Evolutionary conservation across 2,888 invertebrate genomes (phyloP), one percentile per base, ranked within the genome.

Genomic region (Lasioglossum figueresi): DNA sequence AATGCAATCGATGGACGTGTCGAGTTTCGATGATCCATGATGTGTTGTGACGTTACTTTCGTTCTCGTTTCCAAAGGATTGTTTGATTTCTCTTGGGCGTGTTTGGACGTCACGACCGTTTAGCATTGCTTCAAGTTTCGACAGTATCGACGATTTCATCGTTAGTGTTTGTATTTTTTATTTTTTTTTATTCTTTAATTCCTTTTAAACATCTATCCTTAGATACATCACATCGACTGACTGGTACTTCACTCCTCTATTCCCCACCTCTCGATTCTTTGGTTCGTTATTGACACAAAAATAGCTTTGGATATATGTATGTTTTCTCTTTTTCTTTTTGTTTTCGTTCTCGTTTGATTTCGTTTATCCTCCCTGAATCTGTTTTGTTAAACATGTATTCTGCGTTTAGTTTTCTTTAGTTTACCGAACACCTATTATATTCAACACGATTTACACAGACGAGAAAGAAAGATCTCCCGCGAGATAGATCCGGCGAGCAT

Each of bases 371-470:
- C 34, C 23, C 43, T 56, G 48, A 63, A 68, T 81, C 52, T 31
- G 27, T 19, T 43, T 70, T 59, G 23, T 63, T 63, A 19, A 45
- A 78, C 37, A 37, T 19, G 79, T 37, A 48, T 80, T 70, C 43
- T 74, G 48, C 37, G 83, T 31, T 82, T 82, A 84, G 77, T 79
- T 87, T 76, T 79, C 73, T 75, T 82, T 85, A 80, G 77, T 75
- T 80, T 89, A 87, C 89, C 90, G n/a, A 89, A 93, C 92, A 93
- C 88, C 80, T 83, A 93, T 91, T 90, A 92, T 88, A 92, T 90
- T 91, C 90, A 90, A 92, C 90, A 91, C 91, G 87, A 92, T 92
- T 91, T 92, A 93, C 91, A 93, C 87, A 70, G 40, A 70, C 40
- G 70, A 70, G 70, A 70, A 70, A 70, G 70, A 40, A 40, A 70